phyloP scores from a whole-genome alignment of 2,888 invertebrate species.

The Hymenopus coronatus region DNA sequence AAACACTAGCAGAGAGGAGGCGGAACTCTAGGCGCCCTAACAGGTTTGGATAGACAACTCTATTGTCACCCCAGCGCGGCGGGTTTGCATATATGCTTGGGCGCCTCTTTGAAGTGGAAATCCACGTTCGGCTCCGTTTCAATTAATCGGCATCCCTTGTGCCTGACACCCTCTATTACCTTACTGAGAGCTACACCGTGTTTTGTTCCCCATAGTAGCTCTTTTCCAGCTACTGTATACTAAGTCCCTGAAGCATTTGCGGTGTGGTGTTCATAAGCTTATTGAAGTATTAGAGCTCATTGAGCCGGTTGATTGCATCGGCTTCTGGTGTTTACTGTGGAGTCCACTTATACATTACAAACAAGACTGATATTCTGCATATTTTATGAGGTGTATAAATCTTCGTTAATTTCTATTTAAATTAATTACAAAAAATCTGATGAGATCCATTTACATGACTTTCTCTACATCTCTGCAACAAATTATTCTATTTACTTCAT shows the following conservation, averaged over 20 bases:
- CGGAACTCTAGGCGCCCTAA: not conserved
- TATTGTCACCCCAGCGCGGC: not conserved
- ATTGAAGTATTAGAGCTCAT: not conserved
- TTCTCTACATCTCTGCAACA: too few species aligned
- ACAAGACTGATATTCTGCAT: too few species aligned
- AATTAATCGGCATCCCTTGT: not conserved
- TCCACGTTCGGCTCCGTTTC: not conserved
- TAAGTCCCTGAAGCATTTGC: not conserved
- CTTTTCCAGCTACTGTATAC: not conserved
- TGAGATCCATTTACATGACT: too few species aligned
- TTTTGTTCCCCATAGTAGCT: not conserved
- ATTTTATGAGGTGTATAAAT: too few species aligned
- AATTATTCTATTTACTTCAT: too few species aligned
- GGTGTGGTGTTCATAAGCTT: not conserved
- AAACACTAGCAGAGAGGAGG: not conserved
- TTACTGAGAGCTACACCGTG: not conserved
- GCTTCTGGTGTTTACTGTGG: too few species aligned
- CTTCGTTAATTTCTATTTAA: too few species aligned
- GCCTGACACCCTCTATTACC: not conserved
- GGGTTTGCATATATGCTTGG: not conserved
- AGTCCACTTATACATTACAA: too few species aligned
- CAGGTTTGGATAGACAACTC: not conserved
- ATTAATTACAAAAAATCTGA: too few species aligned
- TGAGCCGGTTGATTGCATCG: too few species aligned
- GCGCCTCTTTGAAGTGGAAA: not conserved